phyloP scores from a whole-genome alignment of 2,113 vertebrate species.

The Chaetorhynchus papuensis region DNA sequence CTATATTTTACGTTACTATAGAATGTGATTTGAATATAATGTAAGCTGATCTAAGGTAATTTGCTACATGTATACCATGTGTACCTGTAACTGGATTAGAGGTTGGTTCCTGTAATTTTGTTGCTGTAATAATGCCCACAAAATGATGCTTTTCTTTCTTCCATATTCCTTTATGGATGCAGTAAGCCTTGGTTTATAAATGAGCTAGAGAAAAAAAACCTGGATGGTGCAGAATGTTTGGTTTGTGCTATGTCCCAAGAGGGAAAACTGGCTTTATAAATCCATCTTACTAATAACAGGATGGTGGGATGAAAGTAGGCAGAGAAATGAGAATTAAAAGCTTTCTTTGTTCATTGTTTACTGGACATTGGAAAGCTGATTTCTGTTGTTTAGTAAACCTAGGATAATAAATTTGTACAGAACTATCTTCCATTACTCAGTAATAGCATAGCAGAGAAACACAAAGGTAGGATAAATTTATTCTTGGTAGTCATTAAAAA shows the following conservation, averaged over 20 bases:
- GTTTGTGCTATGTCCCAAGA: background rate
- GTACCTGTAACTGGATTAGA: background rate
- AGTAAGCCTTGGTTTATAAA: background rate
- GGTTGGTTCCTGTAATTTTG: background rate
- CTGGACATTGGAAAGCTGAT: background rate
- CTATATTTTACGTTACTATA: background rate
- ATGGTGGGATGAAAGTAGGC: background rate
- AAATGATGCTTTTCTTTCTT: background rate
- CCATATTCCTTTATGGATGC: background rate
- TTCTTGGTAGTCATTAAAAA: background rate
- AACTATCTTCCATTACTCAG: background rate
- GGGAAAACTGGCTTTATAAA: background rate
- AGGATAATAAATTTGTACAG: background rate
- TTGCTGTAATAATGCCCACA: background rate
- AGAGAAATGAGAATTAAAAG: background rate
- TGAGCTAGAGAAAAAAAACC: background rate
- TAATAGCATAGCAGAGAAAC: background rate
- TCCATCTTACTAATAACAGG: background rate
- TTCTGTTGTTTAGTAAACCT: background rate
- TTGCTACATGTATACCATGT: background rate
- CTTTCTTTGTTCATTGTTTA: background rate
- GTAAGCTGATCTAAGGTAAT: background rate
- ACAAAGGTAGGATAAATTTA: background rate
- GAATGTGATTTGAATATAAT: background rate
- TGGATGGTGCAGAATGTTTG: background rate